phyloP scores from a whole-genome alignment of 2,888 invertebrate species.

The Pollenia angustigena region DNA sequence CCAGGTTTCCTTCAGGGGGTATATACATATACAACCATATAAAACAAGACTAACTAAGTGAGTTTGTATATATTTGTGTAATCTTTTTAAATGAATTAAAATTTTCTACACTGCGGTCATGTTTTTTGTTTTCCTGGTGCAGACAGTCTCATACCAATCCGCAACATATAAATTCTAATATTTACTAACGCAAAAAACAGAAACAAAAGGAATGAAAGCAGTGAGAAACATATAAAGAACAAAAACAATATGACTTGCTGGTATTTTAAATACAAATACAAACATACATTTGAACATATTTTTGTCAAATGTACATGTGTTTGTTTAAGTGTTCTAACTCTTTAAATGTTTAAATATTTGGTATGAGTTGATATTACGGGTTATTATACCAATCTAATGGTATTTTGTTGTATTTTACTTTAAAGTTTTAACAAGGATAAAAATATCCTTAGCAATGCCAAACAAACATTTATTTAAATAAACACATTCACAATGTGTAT shows the following conservation, averaged over 20 bases:
- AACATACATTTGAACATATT: neutral
- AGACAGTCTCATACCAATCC: slow-evolving; percentile 60
- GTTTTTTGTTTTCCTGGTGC: slow-evolving; percentile 44
- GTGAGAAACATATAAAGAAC: neutral
- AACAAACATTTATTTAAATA: neutral
- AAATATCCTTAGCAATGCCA: slow-evolving; percentile 28
- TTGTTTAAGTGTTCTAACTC: neutral
- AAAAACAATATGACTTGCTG: slow-evolving; percentile 48
- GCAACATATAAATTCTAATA: slow-evolving; percentile 59
- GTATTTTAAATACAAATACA: slow-evolving; percentile 13
- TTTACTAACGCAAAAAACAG: neutral
- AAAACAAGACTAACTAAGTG: neutral
- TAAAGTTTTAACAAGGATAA: slow-evolving; percentile 49
- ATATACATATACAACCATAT: neutral
- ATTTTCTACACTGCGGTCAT: slow-evolving; percentile 71
- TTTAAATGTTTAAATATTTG: slow-evolving; percentile 3
- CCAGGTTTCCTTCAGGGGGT: no score
- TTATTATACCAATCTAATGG: slow-evolving; percentile 59
- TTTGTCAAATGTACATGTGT: neutral
- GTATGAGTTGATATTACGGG: neutral
- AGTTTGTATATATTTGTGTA: slow-evolving; percentile 23
- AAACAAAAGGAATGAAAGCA: slow-evolving; percentile 3
- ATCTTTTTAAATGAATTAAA: slow-evolving; percentile 65
- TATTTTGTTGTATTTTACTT: slow-evolving; percentile 54
- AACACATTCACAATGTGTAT: neutral